Conservation (phyloP, 2,888 invertebrate species). For the Melangyna quadrimaculata region DNA sequence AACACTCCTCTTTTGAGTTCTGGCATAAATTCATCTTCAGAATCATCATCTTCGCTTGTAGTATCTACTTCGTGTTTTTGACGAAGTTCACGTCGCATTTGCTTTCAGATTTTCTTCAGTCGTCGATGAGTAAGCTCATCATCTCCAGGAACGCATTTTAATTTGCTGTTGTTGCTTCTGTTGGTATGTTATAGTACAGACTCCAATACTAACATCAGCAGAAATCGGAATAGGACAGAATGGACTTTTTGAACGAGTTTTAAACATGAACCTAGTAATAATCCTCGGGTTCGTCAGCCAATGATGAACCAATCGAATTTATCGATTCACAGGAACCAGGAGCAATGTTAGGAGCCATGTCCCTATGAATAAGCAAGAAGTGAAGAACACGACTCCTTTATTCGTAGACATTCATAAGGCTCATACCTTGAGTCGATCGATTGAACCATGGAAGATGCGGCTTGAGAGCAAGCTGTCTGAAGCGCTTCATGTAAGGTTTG, state of each 20-base stretch:
- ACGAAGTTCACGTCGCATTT: slow-evolving; percentile 88
- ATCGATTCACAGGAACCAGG: slow-evolving; percentile 73
- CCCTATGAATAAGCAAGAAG: slow-evolving; percentile 64
- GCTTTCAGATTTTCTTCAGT: slow-evolving; percentile 90
- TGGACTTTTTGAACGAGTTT: slow-evolving; percentile 75
- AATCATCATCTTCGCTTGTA: slow-evolving; percentile 81
- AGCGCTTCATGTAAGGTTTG: slow-evolving; percentile 75
- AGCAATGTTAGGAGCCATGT: slow-evolving; percentile 60
- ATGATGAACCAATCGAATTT: slow-evolving; percentile 73
- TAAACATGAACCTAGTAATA: slow-evolving; percentile 74
- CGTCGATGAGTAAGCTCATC: slow-evolving; percentile 88
- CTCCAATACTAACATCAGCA: slow-evolving; percentile 74
- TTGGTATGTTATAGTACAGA: slow-evolving; percentile 72
- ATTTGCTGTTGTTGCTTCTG: slow-evolving; percentile 73
- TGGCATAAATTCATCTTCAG: slow-evolving; percentile 83
- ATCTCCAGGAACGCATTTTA: slow-evolving; percentile 86
- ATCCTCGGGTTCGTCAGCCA: slow-evolving; percentile 74
- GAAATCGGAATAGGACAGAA: slow-evolving; percentile 76
- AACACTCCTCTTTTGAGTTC: slow-evolving; percentile 82
- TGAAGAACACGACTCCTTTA: slow-evolving; percentile 59
- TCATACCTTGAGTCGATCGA: slow-evolving; percentile 71
- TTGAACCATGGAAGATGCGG: slow-evolving; percentile 72
- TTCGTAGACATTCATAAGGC: slow-evolving; percentile 21
- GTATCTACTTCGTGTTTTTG: slow-evolving; percentile 82
- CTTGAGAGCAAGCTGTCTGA: slow-evolving; percentile 75